Evolutionary conservation across 2,113 vertebrate species (phyloP).

Genomic region (Chionis minor): DNA sequence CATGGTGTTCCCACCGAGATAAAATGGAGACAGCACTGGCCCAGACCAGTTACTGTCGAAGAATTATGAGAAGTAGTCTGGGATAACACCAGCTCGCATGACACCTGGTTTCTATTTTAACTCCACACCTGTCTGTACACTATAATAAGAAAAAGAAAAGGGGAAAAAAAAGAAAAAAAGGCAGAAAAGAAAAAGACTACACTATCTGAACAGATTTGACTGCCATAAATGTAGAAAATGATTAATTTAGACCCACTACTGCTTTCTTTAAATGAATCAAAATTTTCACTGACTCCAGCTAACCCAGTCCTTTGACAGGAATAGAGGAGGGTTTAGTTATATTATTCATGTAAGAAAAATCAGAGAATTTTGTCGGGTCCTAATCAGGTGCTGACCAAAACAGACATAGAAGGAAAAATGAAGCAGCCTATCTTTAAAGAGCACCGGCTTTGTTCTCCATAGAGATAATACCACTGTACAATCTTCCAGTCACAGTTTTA

Average conservation of each 20-base stretch:
- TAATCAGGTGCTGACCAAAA: conserved; percentile 1
- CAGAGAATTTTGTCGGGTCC: neutral
- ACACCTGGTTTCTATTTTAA: conserved; percentile 20
- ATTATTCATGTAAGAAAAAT: neutral
- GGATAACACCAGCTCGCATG: neutral
- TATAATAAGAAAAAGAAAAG: neutral
- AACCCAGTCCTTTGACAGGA: neutral
- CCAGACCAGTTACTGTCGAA: neutral
- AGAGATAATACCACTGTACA: neutral
- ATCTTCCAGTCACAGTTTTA: neutral
- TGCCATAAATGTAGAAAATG: neutral
- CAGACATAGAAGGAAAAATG: neutral
- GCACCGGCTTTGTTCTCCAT: neutral
- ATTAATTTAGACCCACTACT: neutral
- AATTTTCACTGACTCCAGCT: neutral
- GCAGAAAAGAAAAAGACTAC: neutral
- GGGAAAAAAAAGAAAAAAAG: neutral
- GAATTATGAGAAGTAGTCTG: neutral
- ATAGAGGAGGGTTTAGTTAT: neutral
- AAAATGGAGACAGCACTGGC: neutral
- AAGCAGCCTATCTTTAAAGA: neutral
- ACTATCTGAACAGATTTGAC: neutral
- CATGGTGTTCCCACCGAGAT: neutral
- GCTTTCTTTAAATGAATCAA: neutral
- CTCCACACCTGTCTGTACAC: neutral